Percentiles rank a stretch among this genome's conserved stretches.
Conservation (phyloP, 1,140 invertebrate species). For the Cotesia chilonis region DNA sequence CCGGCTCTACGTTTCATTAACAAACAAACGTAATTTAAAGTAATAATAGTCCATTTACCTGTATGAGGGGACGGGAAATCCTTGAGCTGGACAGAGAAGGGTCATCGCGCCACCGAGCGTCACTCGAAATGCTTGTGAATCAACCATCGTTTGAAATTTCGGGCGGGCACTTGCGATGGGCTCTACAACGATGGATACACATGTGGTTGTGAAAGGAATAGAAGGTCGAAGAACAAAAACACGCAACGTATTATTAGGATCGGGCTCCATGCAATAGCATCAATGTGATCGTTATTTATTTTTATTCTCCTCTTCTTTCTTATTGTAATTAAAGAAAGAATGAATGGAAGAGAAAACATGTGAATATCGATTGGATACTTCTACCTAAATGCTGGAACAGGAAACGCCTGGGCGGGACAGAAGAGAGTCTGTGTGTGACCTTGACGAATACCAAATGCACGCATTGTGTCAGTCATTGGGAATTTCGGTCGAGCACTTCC, state of each 20-base stretch:
- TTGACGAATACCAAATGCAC: slow-evolving; percentile 69
- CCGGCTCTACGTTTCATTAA: slow-evolving; percentile 50
- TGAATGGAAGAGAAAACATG: slow-evolving; percentile 16
- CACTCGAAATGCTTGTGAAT: slow-evolving; percentile 60
- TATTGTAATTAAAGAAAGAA: not conserved
- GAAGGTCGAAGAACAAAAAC: slow-evolving; percentile 1
- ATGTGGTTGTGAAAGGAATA: not conserved
- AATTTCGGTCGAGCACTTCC: slow-evolving; percentile 74
- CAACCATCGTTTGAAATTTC: slow-evolving; percentile 63
- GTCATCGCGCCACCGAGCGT: slow-evolving; percentile 59
- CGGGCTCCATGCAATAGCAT: not conserved
- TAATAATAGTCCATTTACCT: slow-evolving; percentile 62
- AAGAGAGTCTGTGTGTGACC: slow-evolving; percentile 70
- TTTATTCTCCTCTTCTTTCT: not conserved
- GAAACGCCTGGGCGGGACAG: slow-evolving; percentile 70
- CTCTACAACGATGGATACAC: slow-evolving; percentile 46
- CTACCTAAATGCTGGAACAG: slow-evolving; percentile 65
- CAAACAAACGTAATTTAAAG: slow-evolving; percentile 10
- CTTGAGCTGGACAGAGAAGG: slow-evolving; percentile 73
- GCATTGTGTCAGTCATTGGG: slow-evolving; percentile 72
- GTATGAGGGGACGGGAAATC: slow-evolving; percentile 72
- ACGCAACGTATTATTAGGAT: not conserved
- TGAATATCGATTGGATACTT: slow-evolving; percentile 20
- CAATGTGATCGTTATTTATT: not conserved
- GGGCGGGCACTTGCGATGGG: slow-evolving; percentile 62